phyloP scores from a whole-genome alignment of 2,113 vertebrate genomes.

The Sphaerodactylus townsendi region DNA sequence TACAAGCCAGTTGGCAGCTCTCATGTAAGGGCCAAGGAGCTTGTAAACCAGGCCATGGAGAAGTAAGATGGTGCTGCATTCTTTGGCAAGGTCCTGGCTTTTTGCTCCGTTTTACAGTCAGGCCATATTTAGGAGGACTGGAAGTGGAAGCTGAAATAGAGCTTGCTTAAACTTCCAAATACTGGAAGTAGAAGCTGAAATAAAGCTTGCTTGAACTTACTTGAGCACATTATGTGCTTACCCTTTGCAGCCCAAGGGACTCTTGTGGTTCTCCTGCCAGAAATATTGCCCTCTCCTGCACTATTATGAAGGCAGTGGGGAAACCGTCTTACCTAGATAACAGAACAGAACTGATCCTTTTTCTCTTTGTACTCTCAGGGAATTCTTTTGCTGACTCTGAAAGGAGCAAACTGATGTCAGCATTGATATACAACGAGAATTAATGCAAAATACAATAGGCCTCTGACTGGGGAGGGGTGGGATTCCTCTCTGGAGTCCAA shows the following conservation, averaged over 20 bases:
- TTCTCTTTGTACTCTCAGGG: slow-evolving; percentile 8
- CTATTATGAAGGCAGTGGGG: slow-evolving; percentile 34
- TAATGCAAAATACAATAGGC: slow-evolving; percentile 60
- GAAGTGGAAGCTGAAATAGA: neutral
- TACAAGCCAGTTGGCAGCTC: neutral
- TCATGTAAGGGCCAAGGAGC: too few relatives aligned
- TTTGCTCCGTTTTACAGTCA: too few relatives aligned
- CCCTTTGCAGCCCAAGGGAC: neutral
- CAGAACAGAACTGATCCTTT: slow-evolving; percentile 9
- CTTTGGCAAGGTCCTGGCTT: too few relatives aligned
- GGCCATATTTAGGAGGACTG: too few relatives aligned
- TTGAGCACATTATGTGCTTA: neutral
- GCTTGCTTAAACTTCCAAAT: neutral
- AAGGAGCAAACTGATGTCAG: slow-evolving; percentile 63
- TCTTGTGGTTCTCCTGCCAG: neutral
- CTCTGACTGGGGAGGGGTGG: slow-evolving; percentile 35
- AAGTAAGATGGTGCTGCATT: too few relatives aligned
- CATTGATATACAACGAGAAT: slow-evolving; percentile 67
- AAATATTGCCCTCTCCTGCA: slow-evolving; percentile 40
- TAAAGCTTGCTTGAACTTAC: neutral
- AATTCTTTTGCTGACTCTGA: slow-evolving; percentile 63
- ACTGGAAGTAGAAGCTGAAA: neutral
- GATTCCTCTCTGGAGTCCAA: slow-evolving; percentile 68
- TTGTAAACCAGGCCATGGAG: too few relatives aligned
- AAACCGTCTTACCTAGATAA: slow-evolving; percentile 67